Evolutionary conservation across 2,797 vertebrate genomes (phyloP).

Genomic region (Choloepus didactylus): DNA sequence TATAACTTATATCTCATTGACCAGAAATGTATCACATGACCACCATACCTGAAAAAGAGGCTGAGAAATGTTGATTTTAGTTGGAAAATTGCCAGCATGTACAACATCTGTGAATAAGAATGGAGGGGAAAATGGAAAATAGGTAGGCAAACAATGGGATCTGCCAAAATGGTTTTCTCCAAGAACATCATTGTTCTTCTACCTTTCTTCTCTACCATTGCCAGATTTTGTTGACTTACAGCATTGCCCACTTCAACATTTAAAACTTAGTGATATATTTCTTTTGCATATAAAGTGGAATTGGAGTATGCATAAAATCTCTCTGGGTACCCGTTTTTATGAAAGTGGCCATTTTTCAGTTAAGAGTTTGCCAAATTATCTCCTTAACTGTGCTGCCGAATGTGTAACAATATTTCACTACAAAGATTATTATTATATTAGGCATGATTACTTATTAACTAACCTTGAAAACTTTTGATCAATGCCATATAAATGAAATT

Average conservation of each 20-base stretch:
- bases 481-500: background rate
- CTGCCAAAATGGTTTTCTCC: background rate
- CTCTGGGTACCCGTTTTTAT: constrained; percentile 1
- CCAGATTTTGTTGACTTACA: background rate
- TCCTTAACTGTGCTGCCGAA: background rate
- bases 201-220: background rate
- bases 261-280: constrained; percentile 18
- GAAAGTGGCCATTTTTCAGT: background rate
- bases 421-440: constrained; percentile 30
- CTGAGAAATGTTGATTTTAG: background rate
- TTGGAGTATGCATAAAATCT: background rate
- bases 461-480: constrained; percentile 53
- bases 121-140: background rate
- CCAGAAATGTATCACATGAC: background rate
- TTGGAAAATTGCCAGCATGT: background rate
- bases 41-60: background rate
- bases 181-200: background rate
- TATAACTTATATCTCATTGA: background rate
- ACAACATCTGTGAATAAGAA: background rate
- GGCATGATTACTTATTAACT: constrained; percentile 11
- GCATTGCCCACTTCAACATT: background rate
- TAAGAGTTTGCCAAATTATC: constrained; percentile 19
- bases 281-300: background rate
- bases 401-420: constrained; percentile 19
- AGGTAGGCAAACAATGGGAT: background rate